Evolutionary conservation across 2,888 invertebrate genomes (phyloP), one percentile per base, ranked within the genome.

Genomic region (Imbricaverruca yamaguchii): DNA sequence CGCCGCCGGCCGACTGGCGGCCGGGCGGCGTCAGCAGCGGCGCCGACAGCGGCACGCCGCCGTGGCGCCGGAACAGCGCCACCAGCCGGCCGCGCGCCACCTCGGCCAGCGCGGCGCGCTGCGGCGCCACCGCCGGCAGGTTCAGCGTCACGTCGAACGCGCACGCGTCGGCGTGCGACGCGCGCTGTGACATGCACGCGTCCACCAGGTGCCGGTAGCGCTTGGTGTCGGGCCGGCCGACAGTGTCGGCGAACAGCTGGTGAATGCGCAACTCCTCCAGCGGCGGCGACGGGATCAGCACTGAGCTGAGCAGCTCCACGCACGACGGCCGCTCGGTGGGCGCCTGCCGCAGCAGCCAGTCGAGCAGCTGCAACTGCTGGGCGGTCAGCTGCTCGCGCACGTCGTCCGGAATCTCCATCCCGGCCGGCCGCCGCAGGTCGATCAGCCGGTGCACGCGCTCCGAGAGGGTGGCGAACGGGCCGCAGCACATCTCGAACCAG

Each of bases 401-500:
- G 83, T 91, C 90, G 0, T 90, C 86, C 0, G 97, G 97, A 84
- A 97, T 89, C 9, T 89, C 85, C 15, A 94, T 91, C 39, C 39
- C 39, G 23, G 92, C 91, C 79, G 91, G 90, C 18, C 89, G 89
- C 80, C 98, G 89, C 63, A 98, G 86, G 81, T 91, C 91, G 0
- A 91, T 89, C 63, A 99, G 89, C 8, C 95, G 91, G 85, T 92
- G 91, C 25, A 92, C 92, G 82, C 98, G 89, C 87, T 98, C 98
- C 94, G 97, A 97, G 65, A 92, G 92, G 0, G 97, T 98, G 0
- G 89, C 89, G 78, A 96, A 89, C 0, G 95, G 93, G 23, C 91
- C 92, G 86, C 94, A 94, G 85, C 94, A 94, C 97, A 99, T 98
- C 89, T 96, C 96, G 85, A 96, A 97, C 84, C 97, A 91, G 83